Evolutionary conservation across 2,888 invertebrate species (phyloP), one percentile per base, ranked within the genome.

Genomic region (Cantharis rustica): DNA sequence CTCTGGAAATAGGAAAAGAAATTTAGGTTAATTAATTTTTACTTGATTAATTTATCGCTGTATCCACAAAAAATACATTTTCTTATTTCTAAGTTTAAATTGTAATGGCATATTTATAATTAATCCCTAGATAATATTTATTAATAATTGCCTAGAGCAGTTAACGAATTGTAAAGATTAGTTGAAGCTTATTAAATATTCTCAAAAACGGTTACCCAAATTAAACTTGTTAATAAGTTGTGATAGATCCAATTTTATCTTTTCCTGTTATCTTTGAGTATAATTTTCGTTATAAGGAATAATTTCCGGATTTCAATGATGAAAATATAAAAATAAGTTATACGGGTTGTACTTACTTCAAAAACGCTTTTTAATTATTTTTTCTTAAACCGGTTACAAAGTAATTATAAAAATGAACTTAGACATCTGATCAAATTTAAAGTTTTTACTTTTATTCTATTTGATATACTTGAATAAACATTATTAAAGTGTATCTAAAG

Each of bases 231-330:
- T 71, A 71, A 71, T 69, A 69, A 71, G 71, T 62, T 71, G 71
- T 71, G 17, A 71, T 20, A 71, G 71, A 71, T 71, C 71, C 62
- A 23, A 63, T 62, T 71, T 71, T 62, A 23, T 71, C 61, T 71
- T 63, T 71, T 71, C 71, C 71, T 63, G 61, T 62, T 66, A 66
- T n/a, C 62, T 26, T 62, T 20, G 61, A 62, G 23, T 71, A 62
- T 26, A 17, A 62, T 71, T 61, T 71, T 61, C 71, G 62, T 61
- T 27, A 16, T 62, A 62, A 62, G 62, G 71, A 61, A 26, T 62
- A 71, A 71, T 71, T 61, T 71, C 71, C 71, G 71, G 71, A 20
- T 17, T 10, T 11, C 11, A n/a, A 20, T 20, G 17, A 66, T 66
- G n/a, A 66, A 66, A 47, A 47, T 47, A 47, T 47, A 47, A 47